Evolutionary conservation across 2,113 vertebrate genomes (phyloP), one percentile per base, ranked within the genome.

Genomic region (Gobius niger): DNA sequence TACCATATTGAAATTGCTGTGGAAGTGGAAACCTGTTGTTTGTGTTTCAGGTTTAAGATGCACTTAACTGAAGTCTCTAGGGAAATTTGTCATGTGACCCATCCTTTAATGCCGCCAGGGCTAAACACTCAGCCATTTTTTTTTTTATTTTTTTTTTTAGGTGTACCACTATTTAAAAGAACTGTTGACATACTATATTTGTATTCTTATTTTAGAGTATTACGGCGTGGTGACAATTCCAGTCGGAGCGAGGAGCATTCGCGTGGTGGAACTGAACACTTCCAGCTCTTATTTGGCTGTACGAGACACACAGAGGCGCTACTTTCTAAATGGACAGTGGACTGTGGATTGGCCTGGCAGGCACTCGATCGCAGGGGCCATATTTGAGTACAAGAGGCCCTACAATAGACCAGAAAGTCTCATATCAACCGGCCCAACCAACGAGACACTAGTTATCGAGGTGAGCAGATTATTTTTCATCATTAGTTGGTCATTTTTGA

Each of bases 311-410:
- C 86, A 92, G 50, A 86, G 85, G 67, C 93, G 74, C 42, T 96
- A 96, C 74, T 91, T 94, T 82, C 89, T 97, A 50, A 97, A 95
- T 0, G 96, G 96, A 7, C 90, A 87, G 63, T 96, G 95, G 95
- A 94, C 91, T 0, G 91, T 95, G 57, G 94, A 96, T 86, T 94
- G 94, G 95, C 95, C 95, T 0, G 95, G 96, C 4, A 85, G 84
- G 67, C 94, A 95, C 79, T 74, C 73, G 15, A 94, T 97, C 24
- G 91, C 95, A 7, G 95, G 95, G 34, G 77, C 94, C 8, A 65
- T 91, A 24, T 96, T 97, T 61, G 81, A 95, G 56, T 96, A 97
- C 79, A 93, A 88, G 81, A 93, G 95, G 72, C 91, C 94, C 1
- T 92, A 91, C 77, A 93, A 93, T 70, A 88, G 91, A 67, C 94